Evolutionary conservation across 2,113 vertebrate species (phyloP).

Genomic region (Paramisgurnus dabryanus): DNA sequence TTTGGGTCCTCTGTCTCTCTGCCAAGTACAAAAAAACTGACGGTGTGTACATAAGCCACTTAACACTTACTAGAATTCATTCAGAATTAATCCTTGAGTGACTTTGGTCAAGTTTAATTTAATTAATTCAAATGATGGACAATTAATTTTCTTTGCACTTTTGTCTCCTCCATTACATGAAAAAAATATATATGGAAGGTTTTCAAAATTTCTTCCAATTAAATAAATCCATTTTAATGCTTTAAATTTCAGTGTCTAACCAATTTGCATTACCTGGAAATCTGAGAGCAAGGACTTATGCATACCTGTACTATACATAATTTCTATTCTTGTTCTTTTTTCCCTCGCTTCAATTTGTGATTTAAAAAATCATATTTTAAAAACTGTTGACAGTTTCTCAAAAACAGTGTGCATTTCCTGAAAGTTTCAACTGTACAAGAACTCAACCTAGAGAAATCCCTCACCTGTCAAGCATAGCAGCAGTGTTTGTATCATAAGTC

Average conservation of each 20-base stretch:
- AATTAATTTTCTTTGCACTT: constrained; percentile 42
- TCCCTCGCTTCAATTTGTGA: background rate
- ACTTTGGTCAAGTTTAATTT: constrained; percentile 44
- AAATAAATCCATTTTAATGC: constrained; percentile 32
- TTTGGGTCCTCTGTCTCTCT: constrained; percentile 60
- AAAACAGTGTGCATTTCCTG: too few species aligned
- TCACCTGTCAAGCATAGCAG: background rate
- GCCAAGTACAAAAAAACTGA: constrained; percentile 54
- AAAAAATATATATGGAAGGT: constrained; percentile 12
- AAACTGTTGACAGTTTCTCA: too few species aligned
- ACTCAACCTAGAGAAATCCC: background rate
- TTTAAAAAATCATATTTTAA: too few species aligned
- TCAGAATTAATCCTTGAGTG: constrained; percentile 39
- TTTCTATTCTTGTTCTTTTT: background rate
- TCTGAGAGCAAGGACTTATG: background rate
- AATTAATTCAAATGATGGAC: constrained; percentile 42
- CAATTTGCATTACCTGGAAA: constrained; percentile 6
- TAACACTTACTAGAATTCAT: constrained; percentile 28
- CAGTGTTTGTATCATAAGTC: background rate
- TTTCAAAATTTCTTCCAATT: constrained; percentile 48
- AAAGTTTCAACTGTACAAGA: background rate
- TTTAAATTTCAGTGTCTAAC: background rate
- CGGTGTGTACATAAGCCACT: constrained; percentile 14
- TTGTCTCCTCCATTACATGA: constrained; percentile 25
- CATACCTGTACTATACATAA: background rate